These are phyloP conservation scores for Thamnophis elegans DNA, from an alignment of 2,797 vertebrate genomes.

Conservation along the genomic window DNA sequence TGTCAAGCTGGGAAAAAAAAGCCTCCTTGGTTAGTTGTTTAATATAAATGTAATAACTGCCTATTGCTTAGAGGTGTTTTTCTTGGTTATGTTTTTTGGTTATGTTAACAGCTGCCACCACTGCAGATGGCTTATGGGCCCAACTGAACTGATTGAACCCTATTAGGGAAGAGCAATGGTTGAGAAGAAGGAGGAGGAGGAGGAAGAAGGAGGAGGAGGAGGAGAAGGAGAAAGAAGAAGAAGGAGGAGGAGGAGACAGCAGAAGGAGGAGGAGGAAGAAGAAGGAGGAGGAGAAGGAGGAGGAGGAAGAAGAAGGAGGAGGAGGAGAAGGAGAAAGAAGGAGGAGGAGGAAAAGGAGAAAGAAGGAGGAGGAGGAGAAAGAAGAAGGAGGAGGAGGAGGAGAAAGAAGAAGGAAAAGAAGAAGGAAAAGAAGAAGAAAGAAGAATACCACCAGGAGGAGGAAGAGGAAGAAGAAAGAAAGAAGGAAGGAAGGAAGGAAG, in stretches of 20 bases:
- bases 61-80: neutral
- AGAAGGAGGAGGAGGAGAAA: neutral
- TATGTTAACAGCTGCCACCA: neutral
- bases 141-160: neutral
- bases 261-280: no score
- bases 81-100: neutral
- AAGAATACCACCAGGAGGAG: no score
- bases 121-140: neutral
- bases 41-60: neutral
- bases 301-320: fast-evolving
- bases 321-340: fast-evolving
- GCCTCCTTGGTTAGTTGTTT: neutral
- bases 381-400: neutral
- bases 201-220: neutral
- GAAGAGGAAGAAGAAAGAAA: neutral
- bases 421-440: fast-evolving
- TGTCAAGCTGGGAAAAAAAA: neutral
- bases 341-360: no score
- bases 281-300: neutral
- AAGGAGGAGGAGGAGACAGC: no score
- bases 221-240: neutral
- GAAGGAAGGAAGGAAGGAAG: no score
- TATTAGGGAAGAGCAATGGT: neutral
- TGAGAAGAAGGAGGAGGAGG: neutral
- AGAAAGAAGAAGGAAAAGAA: no score